Conservation (phyloP, 2,888 invertebrate species). For the Autographa pulchrina region DNA sequence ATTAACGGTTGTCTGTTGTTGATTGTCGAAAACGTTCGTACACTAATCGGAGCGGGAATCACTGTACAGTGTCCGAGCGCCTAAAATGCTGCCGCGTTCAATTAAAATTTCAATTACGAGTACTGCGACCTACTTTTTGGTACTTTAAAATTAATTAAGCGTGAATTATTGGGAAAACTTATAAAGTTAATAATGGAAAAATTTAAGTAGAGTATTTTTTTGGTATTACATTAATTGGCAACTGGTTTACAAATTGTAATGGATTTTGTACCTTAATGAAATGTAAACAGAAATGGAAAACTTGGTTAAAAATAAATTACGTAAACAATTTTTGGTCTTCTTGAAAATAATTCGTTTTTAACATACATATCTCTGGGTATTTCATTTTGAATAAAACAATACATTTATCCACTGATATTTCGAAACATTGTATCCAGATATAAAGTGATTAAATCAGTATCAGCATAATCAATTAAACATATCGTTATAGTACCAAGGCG, state of each 20-base stretch:
- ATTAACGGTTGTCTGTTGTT: conserved; percentile 58
- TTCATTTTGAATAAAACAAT: not conserved
- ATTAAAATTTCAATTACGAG: conserved; percentile 33
- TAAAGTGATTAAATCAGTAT: not conserved
- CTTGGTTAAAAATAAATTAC: too few relatives aligned
- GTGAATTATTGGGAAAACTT: conserved; percentile 3
- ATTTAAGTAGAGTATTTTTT: not conserved
- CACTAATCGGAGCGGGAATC: conserved; percentile 76
- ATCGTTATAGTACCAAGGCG: conserved; percentile 24
- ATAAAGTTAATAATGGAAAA: not conserved
- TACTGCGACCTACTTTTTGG: conserved; percentile 7
- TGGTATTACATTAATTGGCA: not conserved
- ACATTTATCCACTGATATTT: not conserved
- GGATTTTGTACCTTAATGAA: not conserved
- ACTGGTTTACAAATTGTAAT: not conserved
- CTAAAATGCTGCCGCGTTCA: conserved; percentile 56
- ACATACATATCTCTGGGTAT: too few relatives aligned
- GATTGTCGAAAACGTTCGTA: conserved; percentile 68
- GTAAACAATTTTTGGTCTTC: too few relatives aligned
- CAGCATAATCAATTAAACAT: not conserved
- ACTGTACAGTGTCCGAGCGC: conserved; percentile 54
- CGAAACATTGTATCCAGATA: not conserved
- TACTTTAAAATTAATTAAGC: not conserved
- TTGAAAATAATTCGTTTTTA: too few relatives aligned
- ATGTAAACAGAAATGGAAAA: not conserved